phyloP scores from a whole-genome alignment of 2,888 invertebrate species.

The Amblyjoppa fuscipennis region DNA sequence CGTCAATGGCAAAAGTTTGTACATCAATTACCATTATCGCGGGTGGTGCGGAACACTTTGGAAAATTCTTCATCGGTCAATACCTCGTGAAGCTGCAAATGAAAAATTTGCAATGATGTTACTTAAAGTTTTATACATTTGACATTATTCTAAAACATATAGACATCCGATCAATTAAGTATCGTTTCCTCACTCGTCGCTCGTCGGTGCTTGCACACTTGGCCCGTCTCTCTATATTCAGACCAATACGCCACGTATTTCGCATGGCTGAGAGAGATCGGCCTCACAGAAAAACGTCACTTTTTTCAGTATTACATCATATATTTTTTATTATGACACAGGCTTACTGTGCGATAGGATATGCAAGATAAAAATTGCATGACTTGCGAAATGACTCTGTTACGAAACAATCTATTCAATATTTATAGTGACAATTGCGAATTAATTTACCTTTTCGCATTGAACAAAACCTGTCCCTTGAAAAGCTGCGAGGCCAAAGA shows the following conservation, averaged over 20 bases:
- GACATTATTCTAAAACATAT: not conserved
- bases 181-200: not conserved
- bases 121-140: not conserved
- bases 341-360: too few relatives aligned
- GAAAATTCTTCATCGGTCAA: constrained; percentile 22
- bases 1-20: not conserved
- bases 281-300: too few relatives aligned
- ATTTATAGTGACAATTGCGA: not conserved
- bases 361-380: too few relatives aligned
- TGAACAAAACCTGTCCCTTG: not conserved
- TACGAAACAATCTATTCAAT: not conserved
- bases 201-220: too few relatives aligned
- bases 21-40: constrained; percentile 17
- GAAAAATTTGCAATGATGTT: not conserved
- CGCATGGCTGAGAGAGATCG: too few relatives aligned
- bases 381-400: too few relatives aligned
- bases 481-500: not conserved
- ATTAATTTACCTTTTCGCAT: constrained; percentile 11
- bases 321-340: too few relatives aligned
- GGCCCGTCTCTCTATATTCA: too few relatives aligned
- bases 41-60: constrained; percentile 11
- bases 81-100: constrained; percentile 20
- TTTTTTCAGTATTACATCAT: too few relatives aligned
- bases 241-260: too few relatives aligned
- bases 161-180: not conserved